Percentiles rank a stretch among this genome's conserved stretches.
These are phyloP conservation scores for Macrostomum cliftonense DNA, from an alignment of 2,888 invertebrate genomes.

Conservation along the genomic window DNA sequence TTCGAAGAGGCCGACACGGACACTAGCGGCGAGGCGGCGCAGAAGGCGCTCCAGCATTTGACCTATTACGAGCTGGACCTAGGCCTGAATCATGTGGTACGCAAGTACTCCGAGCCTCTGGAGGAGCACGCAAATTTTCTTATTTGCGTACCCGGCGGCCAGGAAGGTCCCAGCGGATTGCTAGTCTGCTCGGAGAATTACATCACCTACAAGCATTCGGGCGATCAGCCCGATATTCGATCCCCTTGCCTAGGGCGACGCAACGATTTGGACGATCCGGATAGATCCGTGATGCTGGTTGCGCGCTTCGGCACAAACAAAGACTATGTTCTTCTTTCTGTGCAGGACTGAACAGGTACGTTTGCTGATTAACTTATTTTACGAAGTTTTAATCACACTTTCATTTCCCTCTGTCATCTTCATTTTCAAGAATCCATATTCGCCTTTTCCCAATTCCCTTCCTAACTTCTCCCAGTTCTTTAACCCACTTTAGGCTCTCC, in stretches of 20 bases:
- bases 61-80: constrained; percentile 95
- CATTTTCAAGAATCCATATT: too few species aligned
- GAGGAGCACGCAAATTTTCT: constrained; percentile 96
- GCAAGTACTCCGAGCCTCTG: constrained; percentile 90
- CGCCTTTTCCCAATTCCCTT: too few species aligned
- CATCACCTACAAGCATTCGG: constrained; percentile 91
- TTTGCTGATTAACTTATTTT: too few species aligned
- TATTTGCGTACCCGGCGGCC: constrained; percentile 73
- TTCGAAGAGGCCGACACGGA: constrained; percentile 96
- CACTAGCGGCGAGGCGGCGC: constrained; percentile 83
- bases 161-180: constrained; percentile 94
- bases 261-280: constrained; percentile 63
- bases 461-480: too few species aligned
- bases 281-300: constrained; percentile 98
- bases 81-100: constrained; percentile 89
- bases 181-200: constrained; percentile 97
- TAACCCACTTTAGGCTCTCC: too few species aligned
- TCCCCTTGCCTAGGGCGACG: constrained; percentile 78
- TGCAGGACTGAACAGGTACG: constrained; percentile 76
- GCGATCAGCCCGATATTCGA: constrained; percentile 93
- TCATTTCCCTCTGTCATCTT: too few species aligned
- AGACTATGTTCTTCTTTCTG: constrained; percentile 96
- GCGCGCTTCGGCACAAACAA: constrained; percentile 95
- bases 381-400: too few species aligned
- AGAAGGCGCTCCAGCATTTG: constrained; percentile 81